phyloP scores from a whole-genome alignment of 35 echinoderm and acorn worm genomes.

The Apostichopus californicus region DNA sequence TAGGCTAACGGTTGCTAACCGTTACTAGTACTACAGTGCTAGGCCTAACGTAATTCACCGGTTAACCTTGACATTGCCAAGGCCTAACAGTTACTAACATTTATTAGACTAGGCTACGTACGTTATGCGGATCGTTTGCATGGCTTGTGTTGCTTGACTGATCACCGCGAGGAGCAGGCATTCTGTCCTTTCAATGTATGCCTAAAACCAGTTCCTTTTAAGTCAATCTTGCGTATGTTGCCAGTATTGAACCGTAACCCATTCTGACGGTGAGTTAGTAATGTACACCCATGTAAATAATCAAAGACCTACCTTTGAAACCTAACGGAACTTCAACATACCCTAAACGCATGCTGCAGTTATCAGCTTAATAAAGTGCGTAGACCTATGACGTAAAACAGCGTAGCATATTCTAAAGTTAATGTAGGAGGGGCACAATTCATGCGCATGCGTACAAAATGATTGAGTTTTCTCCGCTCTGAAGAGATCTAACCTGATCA shows the following conservation, averaged over 20 bases:
- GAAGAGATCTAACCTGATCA: too few species aligned
- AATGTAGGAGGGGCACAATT: conserved; percentile 2
- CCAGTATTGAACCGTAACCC: background rate
- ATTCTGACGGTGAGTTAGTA: background rate
- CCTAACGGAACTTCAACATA: background rate
- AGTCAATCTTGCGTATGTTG: background rate
- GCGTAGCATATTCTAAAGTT: background rate
- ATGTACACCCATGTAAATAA: conserved; percentile 26
- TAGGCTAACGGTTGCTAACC: too few species aligned
- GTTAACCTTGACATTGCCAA: too few species aligned
- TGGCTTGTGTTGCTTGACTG: conserved; percentile 16
- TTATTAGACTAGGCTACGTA: conserved; percentile 4
- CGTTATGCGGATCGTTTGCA: conserved; percentile 54
- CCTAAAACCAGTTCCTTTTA: background rate
- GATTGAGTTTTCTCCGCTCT: too few species aligned
- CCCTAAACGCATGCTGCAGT: background rate
- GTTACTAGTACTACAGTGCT: too few species aligned
- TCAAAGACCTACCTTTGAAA: conserved; percentile 34
- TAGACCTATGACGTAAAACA: background rate
- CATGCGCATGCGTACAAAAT: background rate
- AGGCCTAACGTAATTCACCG: too few species aligned
- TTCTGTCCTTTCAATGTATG: background rate
- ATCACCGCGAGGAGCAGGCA: conserved; percentile 53
- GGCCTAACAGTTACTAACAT: too few species aligned
- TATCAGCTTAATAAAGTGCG: too few species aligned